A percentile compares a stretch with the other conserved stretches of the same genome.
phyloP scores from a whole-genome alignment of 2,888 invertebrate species.

The Lutraria lutraria region DNA sequence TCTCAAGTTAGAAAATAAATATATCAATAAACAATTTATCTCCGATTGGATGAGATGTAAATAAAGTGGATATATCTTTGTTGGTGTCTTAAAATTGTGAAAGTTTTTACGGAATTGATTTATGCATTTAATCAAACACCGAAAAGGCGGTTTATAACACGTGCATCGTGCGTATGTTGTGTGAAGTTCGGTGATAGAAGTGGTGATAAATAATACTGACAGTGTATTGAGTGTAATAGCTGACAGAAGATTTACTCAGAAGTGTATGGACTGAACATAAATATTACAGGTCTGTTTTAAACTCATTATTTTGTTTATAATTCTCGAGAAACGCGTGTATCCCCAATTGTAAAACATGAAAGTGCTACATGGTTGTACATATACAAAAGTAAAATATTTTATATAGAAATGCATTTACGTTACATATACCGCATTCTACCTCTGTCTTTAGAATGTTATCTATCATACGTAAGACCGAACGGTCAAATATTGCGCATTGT shows the following conservation, averaged over 20 bases:
- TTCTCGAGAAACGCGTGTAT: background rate
- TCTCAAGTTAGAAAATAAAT: background rate
- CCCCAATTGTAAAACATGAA: background rate
- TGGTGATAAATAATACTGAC: background rate
- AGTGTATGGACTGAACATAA: background rate
- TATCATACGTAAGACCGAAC: too few species aligned
- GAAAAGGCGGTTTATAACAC: background rate
- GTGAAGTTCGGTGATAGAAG: background rate
- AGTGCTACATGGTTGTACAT: too few species aligned
- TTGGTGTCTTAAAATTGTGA: background rate
- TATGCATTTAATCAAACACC: background rate
- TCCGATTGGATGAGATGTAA: background rate
- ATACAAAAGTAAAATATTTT: too few species aligned
- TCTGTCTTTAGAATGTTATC: too few species aligned
- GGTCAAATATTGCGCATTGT: too few species aligned
- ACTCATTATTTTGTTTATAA: background rate
- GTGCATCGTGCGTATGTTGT: background rate
- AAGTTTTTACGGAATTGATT: background rate
- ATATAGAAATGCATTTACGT: too few species aligned
- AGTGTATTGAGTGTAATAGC: background rate
- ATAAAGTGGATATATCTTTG: conserved; percentile 5
- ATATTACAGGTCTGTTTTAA: background rate
- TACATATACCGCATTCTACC: too few species aligned
- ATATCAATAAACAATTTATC: conserved; percentile 5
- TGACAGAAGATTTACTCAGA: background rate